These are phyloP conservation scores for Echinarachnius parma DNA, from an alignment of 53 echinoderm and acorn worm species.

Conservation along the genomic window DNA sequence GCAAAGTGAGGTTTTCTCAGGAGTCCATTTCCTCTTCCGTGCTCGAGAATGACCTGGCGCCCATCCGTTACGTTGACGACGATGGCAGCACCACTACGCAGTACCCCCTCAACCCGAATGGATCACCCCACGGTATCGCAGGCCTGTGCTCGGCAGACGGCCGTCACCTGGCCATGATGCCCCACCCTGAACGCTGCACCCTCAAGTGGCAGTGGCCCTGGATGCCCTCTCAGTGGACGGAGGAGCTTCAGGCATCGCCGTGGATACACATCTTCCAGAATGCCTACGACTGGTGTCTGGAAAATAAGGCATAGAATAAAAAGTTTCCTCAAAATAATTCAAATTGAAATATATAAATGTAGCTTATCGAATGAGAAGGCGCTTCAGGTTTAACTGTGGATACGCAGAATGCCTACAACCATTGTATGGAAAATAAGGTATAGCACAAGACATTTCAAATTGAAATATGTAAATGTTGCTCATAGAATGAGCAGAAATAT, in stretches of 20 bases:
- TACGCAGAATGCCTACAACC: no score
- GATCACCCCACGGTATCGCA: constrained; percentile 86
- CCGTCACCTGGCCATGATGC: constrained; percentile 95
- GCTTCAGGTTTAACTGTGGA: no score
- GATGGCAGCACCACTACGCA: constrained; percentile 70
- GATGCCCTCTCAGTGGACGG: constrained; percentile 83
- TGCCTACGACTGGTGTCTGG: constrained; percentile 85
- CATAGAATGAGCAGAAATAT: no score
- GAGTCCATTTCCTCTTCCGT: constrained; percentile 52
- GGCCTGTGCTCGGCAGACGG: constrained; percentile 88
- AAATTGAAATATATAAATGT: no score
- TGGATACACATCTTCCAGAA: constrained; percentile 97
- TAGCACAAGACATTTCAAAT: no score
- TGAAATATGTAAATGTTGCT: no score
- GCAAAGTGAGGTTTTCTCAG: constrained; percentile 84
- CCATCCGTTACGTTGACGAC: constrained; percentile 81
- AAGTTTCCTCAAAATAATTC: no score
- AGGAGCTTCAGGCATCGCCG: constrained; percentile 71
- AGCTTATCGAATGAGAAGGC: no score
- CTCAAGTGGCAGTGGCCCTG: constrained; percentile 97
- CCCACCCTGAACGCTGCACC: constrained; percentile 92
- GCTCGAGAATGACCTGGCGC: constrained; percentile 49
- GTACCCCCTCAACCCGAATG: constrained; percentile 98
- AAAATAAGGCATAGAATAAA: constrained; percentile 49
- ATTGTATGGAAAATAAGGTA: no score